These are phyloP conservation scores for Protonemura montana DNA, from an alignment of 2,888 invertebrate species.

Conservation along the genomic window DNA sequence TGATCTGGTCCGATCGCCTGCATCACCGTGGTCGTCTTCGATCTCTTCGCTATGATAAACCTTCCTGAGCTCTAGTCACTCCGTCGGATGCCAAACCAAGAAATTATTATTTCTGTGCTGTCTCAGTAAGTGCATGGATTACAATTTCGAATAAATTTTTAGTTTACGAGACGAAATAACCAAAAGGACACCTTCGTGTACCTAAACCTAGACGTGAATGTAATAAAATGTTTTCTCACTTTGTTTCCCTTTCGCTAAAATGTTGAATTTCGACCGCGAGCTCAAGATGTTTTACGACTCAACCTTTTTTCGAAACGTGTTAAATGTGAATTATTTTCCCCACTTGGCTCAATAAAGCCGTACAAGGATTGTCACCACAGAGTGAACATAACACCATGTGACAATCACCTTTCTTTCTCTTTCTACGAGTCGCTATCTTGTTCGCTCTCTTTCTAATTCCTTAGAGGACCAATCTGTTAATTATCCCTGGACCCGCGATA, in stretches of 20 bases:
- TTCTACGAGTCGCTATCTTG: background rate
- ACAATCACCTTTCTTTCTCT: background rate
- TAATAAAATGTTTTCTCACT: background rate
- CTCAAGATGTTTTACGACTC: background rate
- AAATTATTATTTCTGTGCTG: background rate
- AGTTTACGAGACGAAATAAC: background rate
- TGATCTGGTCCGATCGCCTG: background rate
- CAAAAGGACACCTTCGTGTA: background rate
- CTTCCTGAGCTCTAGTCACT: background rate
- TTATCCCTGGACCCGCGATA: background rate
- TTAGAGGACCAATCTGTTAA: background rate
- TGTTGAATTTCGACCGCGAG: background rate
- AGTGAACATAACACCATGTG: conserved; percentile 4
- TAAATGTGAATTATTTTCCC: conserved; percentile 7
- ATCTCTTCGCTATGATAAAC: background rate
- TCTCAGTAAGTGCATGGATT: background rate
- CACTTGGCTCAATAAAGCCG: conserved; percentile 12
- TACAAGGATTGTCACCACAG: conserved; percentile 12
- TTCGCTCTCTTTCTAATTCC: background rate
- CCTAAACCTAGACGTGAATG: background rate
- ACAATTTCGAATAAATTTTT: background rate
- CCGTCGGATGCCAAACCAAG: background rate
- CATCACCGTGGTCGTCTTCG: background rate
- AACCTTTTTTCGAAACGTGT: conserved; percentile 7
- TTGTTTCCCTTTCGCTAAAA: background rate